Base-by-base conservation (phyloP, 2,888 invertebrate species). In the Hermaeophaga mercurialis region DNA sequence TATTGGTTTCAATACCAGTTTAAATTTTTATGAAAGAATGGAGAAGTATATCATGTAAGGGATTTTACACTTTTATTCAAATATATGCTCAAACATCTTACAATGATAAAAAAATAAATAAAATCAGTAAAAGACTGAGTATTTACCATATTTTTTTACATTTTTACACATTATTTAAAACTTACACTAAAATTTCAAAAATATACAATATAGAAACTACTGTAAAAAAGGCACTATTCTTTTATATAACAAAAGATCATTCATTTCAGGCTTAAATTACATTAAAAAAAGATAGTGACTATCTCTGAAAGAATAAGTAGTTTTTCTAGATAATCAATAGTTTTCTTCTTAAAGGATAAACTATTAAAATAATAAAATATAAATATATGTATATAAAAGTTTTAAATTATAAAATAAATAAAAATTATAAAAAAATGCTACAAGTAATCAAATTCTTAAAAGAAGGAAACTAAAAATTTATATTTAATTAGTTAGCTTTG, bases 171-270 rank as follows among this genome's bases (percentile, higher is more conserved):
- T 31, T 31, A 6, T 31, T 31, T 15, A 11, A 9, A 5, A 22
- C 9, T 36, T 36, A 59, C 38, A 39, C 33, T 59, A 59, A 54
- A 59, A 53, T 24, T 49, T 56, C 17, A 48, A 39, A 50, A 52
- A 52, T 52, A 52, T 52, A 56, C 56, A 43, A 46, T 47, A 47
- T 52, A 52, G 24, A 50, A 47, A 43, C 15, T 36, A 15, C 14
- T 41, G 58, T 43, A 56, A 56, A 58, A 43, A 52, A 55, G 53
- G 49, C 56, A 59, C 45, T 44, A 31, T 31, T 53, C 44, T 24
- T 43, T 34, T 47, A 22, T 34, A 43, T 7, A 46, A 54, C 9
- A 48, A 58, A 58, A 58, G 19, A 47, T 34, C 36, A 36, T 33
- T 7, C 24, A 34, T 45, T n/a, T 45, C 31, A 46, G 33, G 19